Evolutionary conservation across 2,113 vertebrate species (phyloP).

Genomic region (Mormyrus iriodes): DNA sequence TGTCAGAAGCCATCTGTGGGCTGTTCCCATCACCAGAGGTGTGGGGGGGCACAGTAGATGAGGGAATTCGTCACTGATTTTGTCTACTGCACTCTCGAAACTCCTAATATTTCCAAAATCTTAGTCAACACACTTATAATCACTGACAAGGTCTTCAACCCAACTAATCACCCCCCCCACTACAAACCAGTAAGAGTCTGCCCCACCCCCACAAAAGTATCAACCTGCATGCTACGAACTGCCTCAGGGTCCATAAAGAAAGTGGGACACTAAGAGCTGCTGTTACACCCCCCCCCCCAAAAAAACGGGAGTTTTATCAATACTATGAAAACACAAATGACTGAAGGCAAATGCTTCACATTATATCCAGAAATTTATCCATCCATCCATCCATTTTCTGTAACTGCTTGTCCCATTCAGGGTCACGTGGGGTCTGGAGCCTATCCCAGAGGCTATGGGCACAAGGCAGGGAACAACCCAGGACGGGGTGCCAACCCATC

Average conservation of each 20-base stretch:
- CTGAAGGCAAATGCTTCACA: background rate
- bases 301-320: background rate
- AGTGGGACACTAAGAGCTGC: slow-evolving; percentile 19
- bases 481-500: background rate
- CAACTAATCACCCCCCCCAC: background rate
- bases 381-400: background rate
- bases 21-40: background rate
- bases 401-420: background rate
- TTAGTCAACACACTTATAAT: background rate
- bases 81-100: background rate
- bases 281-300: background rate
- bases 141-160: background rate
- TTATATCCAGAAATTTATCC: background rate
- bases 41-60: background rate
- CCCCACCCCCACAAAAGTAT: background rate
- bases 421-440: background rate
- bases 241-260: background rate
- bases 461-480: too few relatives aligned
- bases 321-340: background rate
- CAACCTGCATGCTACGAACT: background rate
- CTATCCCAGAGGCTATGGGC: background rate
- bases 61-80: background rate
- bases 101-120: background rate
- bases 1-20: slow-evolving; percentile 32
- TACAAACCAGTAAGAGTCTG: background rate